Evolutionary conservation across 1,140 invertebrate species (phyloP), one percentile per base, ranked within the genome.

Genomic region (Pissodes strobi): DNA sequence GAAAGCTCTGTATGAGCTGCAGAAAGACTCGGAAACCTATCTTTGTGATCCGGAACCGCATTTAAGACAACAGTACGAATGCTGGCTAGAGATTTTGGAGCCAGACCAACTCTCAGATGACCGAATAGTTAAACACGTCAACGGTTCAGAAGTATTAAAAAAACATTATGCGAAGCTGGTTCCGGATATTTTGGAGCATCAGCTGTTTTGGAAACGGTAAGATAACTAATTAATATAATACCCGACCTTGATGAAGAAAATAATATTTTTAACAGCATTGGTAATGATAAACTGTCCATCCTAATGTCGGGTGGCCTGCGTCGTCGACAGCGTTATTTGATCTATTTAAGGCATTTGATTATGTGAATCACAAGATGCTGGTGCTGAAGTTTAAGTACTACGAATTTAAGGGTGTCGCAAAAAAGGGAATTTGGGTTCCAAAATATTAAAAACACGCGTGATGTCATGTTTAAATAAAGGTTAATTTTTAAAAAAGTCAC

Each of bases 191-290:
- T 80, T 84, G 0, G 74, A 81, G 1, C 78, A 82, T 60, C 78
- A 81, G 0, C 70, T 82, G 34, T 86, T 86, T 70, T 86, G 84
- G 84, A 82, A 84, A 73, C 79, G 83, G 82, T n/a, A 83, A 38
- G 10, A 6, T 43, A 12, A 8, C 21, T 49, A 12, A 49, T 3
- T 49, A 49, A 49, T 18, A 49, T n/a, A n/a, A 23, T 21, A 23
- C 6, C n/a, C 4, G 2, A 49, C 17, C 1, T 5, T 37, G 9
- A 6, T 6, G 5, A n/a, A 37, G 12, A 38, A 55, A 37, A 37
- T 37, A n/a, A n/a, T n/a, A n/a, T n/a, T n/a, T n/a, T n/a, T n/a
- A n/a, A n/a, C n/a, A n/a, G n/a, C n/a, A n/a, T n/a, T n/a, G n/a
- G n/a, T n/a, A n/a, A n/a, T n/a, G n/a, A n/a, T n/a, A n/a, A n/a